These are phyloP conservation scores for Vipera latastei DNA, from an alignment of 2,797 vertebrate genomes.

Conservation along the genomic window DNA sequence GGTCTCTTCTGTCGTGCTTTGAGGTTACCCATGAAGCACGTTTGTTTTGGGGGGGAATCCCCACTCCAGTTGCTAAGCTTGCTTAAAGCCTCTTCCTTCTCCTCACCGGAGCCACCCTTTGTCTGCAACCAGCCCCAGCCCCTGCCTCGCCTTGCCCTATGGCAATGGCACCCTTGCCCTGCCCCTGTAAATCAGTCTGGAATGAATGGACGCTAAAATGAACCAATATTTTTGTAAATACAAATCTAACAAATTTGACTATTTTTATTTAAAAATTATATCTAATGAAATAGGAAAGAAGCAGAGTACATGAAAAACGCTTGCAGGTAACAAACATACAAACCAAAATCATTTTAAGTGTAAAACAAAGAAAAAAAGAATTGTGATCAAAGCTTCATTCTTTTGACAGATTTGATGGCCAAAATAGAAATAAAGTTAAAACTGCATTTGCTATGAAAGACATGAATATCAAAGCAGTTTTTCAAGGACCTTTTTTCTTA, in stretches of 20 bases:
- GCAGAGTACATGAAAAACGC: conserved; percentile 9
- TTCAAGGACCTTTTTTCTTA: neutral
- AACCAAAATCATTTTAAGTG: conserved; percentile 15
- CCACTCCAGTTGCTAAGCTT: too few species aligned
- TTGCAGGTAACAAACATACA: conserved; percentile 18
- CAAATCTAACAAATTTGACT: neutral
- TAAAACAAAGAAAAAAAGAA: conserved; percentile 19
- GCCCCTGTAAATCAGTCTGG: neutral
- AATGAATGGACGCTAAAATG: neutral
- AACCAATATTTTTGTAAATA: neutral
- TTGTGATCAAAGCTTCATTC: conserved; percentile 36
- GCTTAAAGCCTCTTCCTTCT: too few species aligned
- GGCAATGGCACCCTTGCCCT: too few species aligned
- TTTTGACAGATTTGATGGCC: conserved; percentile 46
- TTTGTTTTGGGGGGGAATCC: too few species aligned
- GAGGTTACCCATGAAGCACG: too few species aligned
- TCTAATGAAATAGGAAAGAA: conserved; percentile 1
- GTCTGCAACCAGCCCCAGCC: too few species aligned
- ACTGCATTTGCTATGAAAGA: conserved; percentile 30
- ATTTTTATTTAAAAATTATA: neutral
- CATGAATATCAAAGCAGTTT: conserved; percentile 41
- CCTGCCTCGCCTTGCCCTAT: too few species aligned
- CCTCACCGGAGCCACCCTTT: too few species aligned
- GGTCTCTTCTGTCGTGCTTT: too few species aligned
- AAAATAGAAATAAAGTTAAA: conserved; percentile 33